Base-by-base conservation (phyloP, 2,113 vertebrate species). In the Pluvialis apricaria region DNA sequence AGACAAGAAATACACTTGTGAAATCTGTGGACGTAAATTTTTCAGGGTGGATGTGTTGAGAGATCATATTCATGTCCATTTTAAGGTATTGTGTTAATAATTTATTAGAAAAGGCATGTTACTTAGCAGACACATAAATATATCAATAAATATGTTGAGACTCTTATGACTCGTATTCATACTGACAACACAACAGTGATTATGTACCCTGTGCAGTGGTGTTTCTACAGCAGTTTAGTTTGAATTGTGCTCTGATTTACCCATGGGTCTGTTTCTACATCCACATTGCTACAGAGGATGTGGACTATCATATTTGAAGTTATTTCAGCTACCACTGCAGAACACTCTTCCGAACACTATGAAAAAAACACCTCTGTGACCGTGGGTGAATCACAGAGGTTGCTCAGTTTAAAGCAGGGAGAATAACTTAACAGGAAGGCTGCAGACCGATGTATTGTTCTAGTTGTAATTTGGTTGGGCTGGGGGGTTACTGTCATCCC, bases 1-100 rank as follows among this genome's bases (percentile, higher is more conserved):
- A 12, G 99, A 99, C 97, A 99, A 99, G 98, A 99, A 99, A 96
- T 99, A 99, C 97, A 99, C 99, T 20, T 99, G 99, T 64, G 99
- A 99, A 98, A 99, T 99, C 97, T 99, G 99, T 52, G 99, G 99
- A 10, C 99, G 99, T 92, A 99, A 98, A 98, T 99, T 99, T 98
- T 99, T 99, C 97, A 98, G 99, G 2, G 99, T 99, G 95, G 99
- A 99, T 88, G 99, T 99, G 82, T 98, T 99, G 34, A 98, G 99
- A 94, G 99, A 99, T 96, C 99, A 99, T 97, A 99, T 99, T 89
- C 99, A 99, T 29, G 99, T 99, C 49, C 99, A 99, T 98, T 99
- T 99, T 97, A 99, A 99, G 99, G 99, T 99, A 97, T 3, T 29
- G 52, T 85, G 32, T 83, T 95, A 82, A 61, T 72, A 36, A 57